A percentile compares a stretch with the other conserved stretches of the same genome.
Conservation (phyloP, 2,113 vertebrate species). For the Bos taurus region DNA sequence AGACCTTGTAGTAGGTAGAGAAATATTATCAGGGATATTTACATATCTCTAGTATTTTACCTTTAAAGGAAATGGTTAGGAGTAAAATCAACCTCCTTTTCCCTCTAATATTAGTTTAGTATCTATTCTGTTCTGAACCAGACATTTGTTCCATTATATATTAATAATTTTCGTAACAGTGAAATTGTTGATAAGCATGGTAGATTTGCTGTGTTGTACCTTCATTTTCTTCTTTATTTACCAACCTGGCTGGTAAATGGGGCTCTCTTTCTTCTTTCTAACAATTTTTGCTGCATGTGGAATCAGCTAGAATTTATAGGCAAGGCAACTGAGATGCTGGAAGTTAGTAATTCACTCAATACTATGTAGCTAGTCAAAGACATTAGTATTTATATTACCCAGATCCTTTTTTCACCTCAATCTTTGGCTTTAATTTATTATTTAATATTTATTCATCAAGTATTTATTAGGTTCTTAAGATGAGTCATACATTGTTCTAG, state of each 20-base stretch:
- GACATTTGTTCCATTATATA: background rate
- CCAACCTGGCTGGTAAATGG: background rate
- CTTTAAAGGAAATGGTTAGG: background rate
- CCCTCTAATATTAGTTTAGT: background rate
- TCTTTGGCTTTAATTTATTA: background rate
- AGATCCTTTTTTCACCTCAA: background rate
- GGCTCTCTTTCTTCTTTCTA: background rate
- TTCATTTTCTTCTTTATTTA: background rate
- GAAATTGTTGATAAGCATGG: background rate
- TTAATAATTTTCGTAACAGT: background rate
- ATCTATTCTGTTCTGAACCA: background rate
- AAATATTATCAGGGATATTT: background rate
- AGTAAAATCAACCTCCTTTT: background rate
- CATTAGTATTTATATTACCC: background rate
- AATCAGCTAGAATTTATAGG: background rate
- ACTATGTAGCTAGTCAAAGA: background rate
- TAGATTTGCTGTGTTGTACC: background rate
- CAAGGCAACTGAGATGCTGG: background rate
- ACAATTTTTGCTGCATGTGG: background rate
- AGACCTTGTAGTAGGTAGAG: background rate
- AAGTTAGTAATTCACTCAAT: background rate
- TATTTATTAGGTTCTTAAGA: background rate
- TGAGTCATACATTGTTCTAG: background rate
- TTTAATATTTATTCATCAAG: background rate
- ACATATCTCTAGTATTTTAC: background rate